phyloP scores from a whole-genome alignment of 2,888 invertebrate species.

The Sipunculus nudus region DNA sequence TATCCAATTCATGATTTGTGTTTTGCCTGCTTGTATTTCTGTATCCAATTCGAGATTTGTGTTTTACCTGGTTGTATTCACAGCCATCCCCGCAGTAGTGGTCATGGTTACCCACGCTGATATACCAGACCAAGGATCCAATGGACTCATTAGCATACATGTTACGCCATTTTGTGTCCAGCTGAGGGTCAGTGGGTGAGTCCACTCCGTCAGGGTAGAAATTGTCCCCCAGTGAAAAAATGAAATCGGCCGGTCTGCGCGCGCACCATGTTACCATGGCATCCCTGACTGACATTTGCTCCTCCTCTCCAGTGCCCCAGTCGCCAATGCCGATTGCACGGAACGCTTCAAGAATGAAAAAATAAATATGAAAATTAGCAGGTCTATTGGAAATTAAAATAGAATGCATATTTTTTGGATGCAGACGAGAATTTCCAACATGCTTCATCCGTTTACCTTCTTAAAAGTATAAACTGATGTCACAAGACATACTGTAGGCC shows the following conservation, averaged over 20 bases:
- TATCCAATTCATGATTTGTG: no score
- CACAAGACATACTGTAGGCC: no score
- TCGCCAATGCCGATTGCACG: slow-evolving; percentile 20
- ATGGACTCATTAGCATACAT: slow-evolving; percentile 9
- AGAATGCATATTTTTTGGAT: no score
- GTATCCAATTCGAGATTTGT: no score
- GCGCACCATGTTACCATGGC: neutral
- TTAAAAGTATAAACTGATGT: no score
- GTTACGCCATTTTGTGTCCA: slow-evolving; percentile 10
- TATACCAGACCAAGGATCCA: neutral
- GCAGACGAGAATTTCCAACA: no score
- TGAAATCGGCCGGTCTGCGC: neutral
- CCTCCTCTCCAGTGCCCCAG: slow-evolving; percentile 10
- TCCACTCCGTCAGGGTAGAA: slow-evolving; percentile 7
- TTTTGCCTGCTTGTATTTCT: no score
- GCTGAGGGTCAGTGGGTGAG: neutral
- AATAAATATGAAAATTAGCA: no score
- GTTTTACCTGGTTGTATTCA: slow-evolving; percentile 22
- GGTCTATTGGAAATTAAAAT: no score
- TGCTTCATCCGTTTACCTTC: no score
- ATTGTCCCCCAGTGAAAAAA: neutral
- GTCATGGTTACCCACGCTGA: slow-evolving; percentile 5
- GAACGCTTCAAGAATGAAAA: no score
- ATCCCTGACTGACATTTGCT: neutral
- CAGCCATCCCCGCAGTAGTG: slow-evolving; percentile 6